Evolutionary conservation across 2,888 invertebrate genomes (phyloP), one percentile per base, ranked within the genome.

Genomic region (Drosophila cyrtoloma): DNA sequence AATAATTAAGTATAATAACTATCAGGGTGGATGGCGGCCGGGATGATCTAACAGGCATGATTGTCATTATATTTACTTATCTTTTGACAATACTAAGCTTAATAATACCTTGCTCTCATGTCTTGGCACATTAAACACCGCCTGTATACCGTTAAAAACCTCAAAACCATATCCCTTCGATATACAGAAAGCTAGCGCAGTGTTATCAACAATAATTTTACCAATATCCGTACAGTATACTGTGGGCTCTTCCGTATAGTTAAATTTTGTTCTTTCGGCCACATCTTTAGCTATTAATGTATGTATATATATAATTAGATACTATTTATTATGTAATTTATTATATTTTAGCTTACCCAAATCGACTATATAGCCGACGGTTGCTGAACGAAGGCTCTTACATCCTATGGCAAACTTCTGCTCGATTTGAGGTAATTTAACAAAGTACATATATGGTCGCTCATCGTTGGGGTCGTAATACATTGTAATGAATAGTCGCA

Each of bases 111-210:
- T 61, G 44, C 22, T 30, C 0, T 7, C 28, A n/a, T 10, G 12
- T 12, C 26, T 19, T 16, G 22, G 19, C 14, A 5, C 12, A 0
- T 7, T 32, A 7, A 28, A 12, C 26, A 37, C 33, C 3, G 42
- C 53, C 2, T 2, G 5, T 0, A 75, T 14, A 16, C 68, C 75
- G 28, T 75, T 28, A 14, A 68, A 22, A 3, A 74, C 42, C 37
- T 74, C 67, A 59, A 74, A 74, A 4, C 42, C 26, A 55, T 55
- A 74, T 56, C 74, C 74, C 9, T 19, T 62, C 22, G 74, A 74
- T 55, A 74, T 55, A 19, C 74, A 74, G 32, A 56, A 59, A 0
- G 68, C 12, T 14, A 74, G 28, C 5, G 74, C 57, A 4, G 42
- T 62, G n/a, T 74, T 58, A 44, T 74, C 74, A 16, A 58, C 16